Conservation (phyloP, 2,113 vertebrate genomes). For the Bufo gargarizans region DNA sequence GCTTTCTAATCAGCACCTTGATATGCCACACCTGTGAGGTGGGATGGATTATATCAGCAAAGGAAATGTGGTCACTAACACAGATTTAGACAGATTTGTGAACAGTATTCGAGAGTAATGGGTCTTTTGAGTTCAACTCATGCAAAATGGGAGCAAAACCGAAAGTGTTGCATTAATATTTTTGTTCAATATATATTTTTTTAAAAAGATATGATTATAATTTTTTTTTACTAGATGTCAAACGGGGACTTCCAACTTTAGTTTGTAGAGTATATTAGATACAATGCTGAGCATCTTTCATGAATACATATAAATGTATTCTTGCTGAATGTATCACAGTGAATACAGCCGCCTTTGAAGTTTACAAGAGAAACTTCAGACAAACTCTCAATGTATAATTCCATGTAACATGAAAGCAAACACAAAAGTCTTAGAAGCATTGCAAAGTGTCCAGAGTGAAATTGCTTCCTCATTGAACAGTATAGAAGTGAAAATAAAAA, state of each 20-base stretch:
- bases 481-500: background rate
- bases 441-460: background rate
- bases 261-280: background rate
- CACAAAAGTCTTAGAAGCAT: background rate
- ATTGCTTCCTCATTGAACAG: background rate
- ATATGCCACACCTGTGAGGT: too few species aligned
- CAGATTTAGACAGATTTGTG: too few species aligned
- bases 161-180: background rate
- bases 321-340: background rate
- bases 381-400: slow-evolving; percentile 5
- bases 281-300: background rate
- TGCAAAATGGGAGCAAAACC: too few species aligned
- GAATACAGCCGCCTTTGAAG: slow-evolving; percentile 1
- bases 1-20: too few species aligned
- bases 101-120: too few species aligned
- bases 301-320: background rate
- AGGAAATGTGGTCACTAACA: too few species aligned
- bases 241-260: background rate
- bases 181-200: background rate
- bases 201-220: background rate
- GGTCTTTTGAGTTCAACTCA: too few species aligned
- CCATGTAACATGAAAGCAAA: slow-evolving; percentile 11
- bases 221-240: background rate
- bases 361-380: slow-evolving; percentile 1
- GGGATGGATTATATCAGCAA: too few species aligned